Base-by-base conservation (phyloP, 2,888 invertebrate species). In the Cenopis cana region DNA sequence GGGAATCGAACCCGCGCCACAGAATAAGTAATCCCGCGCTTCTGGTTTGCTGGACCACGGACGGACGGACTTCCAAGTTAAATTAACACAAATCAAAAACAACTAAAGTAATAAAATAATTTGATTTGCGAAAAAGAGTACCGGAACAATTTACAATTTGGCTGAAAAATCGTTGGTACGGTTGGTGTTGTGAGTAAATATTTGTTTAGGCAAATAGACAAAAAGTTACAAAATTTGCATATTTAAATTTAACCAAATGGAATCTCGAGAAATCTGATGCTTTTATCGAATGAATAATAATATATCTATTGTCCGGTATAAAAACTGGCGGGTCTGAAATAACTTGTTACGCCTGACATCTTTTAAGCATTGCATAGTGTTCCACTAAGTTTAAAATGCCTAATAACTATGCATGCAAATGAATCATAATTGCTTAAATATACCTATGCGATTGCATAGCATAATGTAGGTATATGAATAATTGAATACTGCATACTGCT, bases 361-460 rank as follows among this genome's bases (percentile, higher is more conserved):
- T 50, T 62, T 50, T 49, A 54, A 29, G 29, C 24, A 54, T 6
- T 29, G 14, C 52, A 12, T 29, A 33, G 17, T 61, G 29, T 20
- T 60, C n/a, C 36, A 41, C 46, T 14, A 46, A 46, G 46, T 46
- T n/a, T 46, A n/a, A 52, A 52, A 36, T 38, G 18, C 17, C 10
- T 52, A 61, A 49, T 61, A 64, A 64, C 64, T 54, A 64, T 20
- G 64, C 64, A 54, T 64, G 24, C 64, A 64, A 64, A 64, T 64
- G 36, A 64, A 38, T 36, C 38, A 54, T 54, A 54, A 64, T 54
- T 64, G 52, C 24, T 64, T 54, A 64, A 64, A 52, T 54, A 38
- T 10, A 38, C 38, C 64, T n/a, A 36, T 11, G 20, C 54, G 38
- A 64, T 64, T 64, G 52, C 52, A 24, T 36, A 52, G 36, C 18